phyloP scores from a whole-genome alignment of 1,140 invertebrate species.

The Lepidurus apus region DNA sequence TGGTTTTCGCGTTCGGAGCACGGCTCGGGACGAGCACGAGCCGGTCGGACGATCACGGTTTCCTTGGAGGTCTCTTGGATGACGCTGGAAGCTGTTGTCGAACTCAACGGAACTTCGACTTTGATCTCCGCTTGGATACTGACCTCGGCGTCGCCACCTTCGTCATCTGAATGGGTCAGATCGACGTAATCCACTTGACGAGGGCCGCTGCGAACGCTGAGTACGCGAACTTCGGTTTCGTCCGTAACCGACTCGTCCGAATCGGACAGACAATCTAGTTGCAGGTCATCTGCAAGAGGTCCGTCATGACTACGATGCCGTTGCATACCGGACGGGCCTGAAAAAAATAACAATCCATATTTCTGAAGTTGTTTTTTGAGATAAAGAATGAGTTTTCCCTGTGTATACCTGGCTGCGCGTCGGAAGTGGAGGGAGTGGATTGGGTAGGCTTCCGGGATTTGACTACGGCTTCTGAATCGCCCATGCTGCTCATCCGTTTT shows the following conservation, averaged over 20 bases:
- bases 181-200: conserved; percentile 57
- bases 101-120: conserved; percentile 33
- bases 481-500: conserved; percentile 30
- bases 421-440: background rate
- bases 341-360: background rate
- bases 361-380: too few relatives aligned
- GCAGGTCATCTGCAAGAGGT: conserved; percentile 67
- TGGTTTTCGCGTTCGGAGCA: conserved; percentile 38
- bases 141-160: conserved; percentile 32
- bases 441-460: conserved; percentile 29
- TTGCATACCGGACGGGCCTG: conserved; percentile 33
- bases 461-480: conserved; percentile 25
- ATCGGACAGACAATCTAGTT: conserved; percentile 64
- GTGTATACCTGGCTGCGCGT: conserved; percentile 13
- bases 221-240: conserved; percentile 52
- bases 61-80: conserved; percentile 34
- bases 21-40: conserved; percentile 36
- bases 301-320: conserved; percentile 45
- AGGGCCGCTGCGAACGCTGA: conserved; percentile 36
- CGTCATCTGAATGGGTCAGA: conserved; percentile 47
- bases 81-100: conserved; percentile 31
- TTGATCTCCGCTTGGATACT: conserved; percentile 32
- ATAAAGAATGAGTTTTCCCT: too few relatives aligned
- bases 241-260: conserved; percentile 41
- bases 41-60: conserved; percentile 35